These are phyloP conservation scores for Silurus glanis DNA, from an alignment of 2,113 vertebrate species.

Conservation along the genomic window DNA sequence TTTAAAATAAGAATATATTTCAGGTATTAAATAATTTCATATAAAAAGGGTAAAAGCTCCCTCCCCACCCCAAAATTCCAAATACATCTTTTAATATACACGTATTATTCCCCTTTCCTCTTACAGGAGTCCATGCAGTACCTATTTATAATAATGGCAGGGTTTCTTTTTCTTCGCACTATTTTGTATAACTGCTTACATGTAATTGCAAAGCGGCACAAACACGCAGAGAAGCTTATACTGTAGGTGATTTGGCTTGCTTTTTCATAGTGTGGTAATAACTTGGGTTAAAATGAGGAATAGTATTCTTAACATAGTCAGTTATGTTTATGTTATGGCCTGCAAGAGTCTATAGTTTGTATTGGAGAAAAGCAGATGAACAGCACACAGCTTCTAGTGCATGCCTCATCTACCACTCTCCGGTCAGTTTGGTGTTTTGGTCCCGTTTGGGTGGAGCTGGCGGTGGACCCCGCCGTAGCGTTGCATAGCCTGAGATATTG, in stretches of 20 bases:
- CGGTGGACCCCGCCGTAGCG: conserved; percentile 89
- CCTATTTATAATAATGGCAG: conserved; percentile 50
- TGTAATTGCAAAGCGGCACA: conserved; percentile 69
- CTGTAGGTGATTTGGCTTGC: conserved; percentile 63
- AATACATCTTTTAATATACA: conserved; percentile 55
- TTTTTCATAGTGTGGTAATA: conserved; percentile 63
- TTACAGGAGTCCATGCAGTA: conserved; percentile 59
- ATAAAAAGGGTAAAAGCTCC: conserved; percentile 69
- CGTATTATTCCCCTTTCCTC: conserved; percentile 56
- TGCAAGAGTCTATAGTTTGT: conserved; percentile 41
- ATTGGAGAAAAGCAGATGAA: conserved; percentile 56
- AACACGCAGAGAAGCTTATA: conserved; percentile 69
- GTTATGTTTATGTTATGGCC: conserved; percentile 21
- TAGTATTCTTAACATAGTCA: conserved; percentile 48
- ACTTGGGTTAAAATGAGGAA: conserved; percentile 59
- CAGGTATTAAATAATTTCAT: conserved; percentile 80
- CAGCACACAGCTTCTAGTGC: conserved; percentile 42
- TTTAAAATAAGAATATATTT: conserved; percentile 72
- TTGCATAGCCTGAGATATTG: conserved; percentile 97
- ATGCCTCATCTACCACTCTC: conserved; percentile 83
- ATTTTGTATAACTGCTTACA: conserved; percentile 60
- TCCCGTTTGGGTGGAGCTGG: conserved; percentile 94
- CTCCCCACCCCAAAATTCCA: conserved; percentile 49
- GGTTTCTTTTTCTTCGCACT: conserved; percentile 48
- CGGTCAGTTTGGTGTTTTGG: conserved; percentile 95